Percentiles rank a stretch among this genome's conserved stretches.
Conservation (phyloP, 2,797 vertebrate genomes). For the Natrix natrix region DNA sequence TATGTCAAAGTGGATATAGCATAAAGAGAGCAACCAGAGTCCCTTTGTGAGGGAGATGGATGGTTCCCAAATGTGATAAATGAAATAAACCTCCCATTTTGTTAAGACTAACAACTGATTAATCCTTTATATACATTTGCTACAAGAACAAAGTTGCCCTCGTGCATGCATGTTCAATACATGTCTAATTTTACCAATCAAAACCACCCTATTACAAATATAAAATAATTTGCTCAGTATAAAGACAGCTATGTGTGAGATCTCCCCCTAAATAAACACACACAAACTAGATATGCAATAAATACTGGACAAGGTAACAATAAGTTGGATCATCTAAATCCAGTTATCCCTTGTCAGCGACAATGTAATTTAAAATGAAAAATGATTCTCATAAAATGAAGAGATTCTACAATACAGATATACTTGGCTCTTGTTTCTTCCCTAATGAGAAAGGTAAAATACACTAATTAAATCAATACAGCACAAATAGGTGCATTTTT, state of each 20-base stretch:
- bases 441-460: not conserved
- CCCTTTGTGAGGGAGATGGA: not conserved
- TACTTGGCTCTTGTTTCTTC: accelerated
- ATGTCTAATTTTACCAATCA: not conserved
- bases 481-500: not conserved
- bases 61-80: not conserved
- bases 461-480: not conserved
- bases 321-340: not conserved
- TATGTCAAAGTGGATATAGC: not conserved
- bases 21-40: not conserved
- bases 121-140: accelerated
- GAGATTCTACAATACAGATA: accelerated
- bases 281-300: not conserved
- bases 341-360: not conserved
- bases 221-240: not conserved
- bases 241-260: not conserved
- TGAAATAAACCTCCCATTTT: not conserved
- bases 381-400: not conserved
- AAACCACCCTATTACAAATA: not conserved
- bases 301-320: not conserved
- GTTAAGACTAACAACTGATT: not conserved
- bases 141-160: not conserved
- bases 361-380: not conserved
- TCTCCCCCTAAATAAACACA: not conserved
- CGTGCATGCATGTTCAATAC: not conserved